phyloP scores from a whole-genome alignment of 1,140 invertebrate species.

The Vanessa atalanta region DNA sequence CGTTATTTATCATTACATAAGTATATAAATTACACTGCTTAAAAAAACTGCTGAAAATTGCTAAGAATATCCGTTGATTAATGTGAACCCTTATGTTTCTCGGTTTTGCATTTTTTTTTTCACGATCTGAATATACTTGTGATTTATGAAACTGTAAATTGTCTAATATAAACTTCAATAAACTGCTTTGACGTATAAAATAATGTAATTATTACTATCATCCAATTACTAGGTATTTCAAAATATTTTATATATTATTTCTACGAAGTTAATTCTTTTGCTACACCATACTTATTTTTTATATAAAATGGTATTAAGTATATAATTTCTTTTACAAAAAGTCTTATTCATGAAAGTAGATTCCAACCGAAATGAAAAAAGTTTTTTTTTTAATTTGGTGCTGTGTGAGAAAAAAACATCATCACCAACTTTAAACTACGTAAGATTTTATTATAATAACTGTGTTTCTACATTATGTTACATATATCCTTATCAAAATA shows the following conservation, averaged over 20 bases:
- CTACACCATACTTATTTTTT: background rate
- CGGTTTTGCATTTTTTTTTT: background rate
- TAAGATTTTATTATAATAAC: too few relatives aligned
- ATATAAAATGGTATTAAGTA: too few relatives aligned
- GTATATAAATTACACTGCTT: background rate
- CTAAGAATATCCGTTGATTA: background rate
- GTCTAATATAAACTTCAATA: constrained; percentile 1
- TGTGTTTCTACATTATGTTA: too few relatives aligned
- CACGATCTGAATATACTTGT: background rate
- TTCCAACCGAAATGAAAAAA: too few relatives aligned
- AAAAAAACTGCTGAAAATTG: background rate
- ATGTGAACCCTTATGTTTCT: background rate
- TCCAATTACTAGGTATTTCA: background rate
- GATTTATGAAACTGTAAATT: background rate
- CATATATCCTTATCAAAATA: too few relatives aligned
- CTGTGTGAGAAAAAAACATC: too few relatives aligned
- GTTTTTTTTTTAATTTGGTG: too few relatives aligned
- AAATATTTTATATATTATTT: background rate
- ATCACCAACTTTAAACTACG: too few relatives aligned
- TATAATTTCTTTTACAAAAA: too few relatives aligned
- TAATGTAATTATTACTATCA: background rate
- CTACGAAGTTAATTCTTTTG: background rate
- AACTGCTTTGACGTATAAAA: background rate
- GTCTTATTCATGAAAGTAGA: too few relatives aligned
- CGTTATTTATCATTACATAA: background rate